Conservation (phyloP, 2,113 vertebrate species). For the Gadus chalcogrammus region DNA sequence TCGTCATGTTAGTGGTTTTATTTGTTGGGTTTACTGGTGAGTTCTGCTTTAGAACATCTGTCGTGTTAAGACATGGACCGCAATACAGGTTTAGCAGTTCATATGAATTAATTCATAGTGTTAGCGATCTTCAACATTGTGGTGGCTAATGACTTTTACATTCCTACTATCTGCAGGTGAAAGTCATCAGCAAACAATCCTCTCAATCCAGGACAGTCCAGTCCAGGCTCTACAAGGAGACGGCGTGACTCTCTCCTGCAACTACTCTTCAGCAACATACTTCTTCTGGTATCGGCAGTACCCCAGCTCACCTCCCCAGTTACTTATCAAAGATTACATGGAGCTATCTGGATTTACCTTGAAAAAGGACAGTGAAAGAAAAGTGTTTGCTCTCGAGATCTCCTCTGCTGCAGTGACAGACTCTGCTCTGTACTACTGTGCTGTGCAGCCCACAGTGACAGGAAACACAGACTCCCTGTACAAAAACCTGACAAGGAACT, state of each 20-base stretch:
- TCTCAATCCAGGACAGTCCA: no score
- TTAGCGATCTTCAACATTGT: not conserved
- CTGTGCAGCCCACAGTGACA: constrained; percentile 29
- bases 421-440: constrained; percentile 40
- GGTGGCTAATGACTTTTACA: not conserved
- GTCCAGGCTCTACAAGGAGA: no score
- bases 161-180: no score
- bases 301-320: not conserved
- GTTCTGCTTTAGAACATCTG: not conserved
- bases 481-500: constrained; percentile 1
- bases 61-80: not conserved
- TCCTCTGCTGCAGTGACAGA: constrained; percentile 23
- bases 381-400: constrained; percentile 18
- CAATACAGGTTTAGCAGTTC: not conserved
- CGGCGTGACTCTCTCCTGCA: no score
- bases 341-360: no score
- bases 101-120: not conserved
- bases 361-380: not conserved
- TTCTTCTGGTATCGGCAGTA: no score
- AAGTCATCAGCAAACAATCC: no score
- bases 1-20: not conserved
- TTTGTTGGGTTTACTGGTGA: not conserved
- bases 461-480: constrained; percentile 4
- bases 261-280: no score
- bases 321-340: not conserved